Evolutionary conservation across 1,140 invertebrate species (phyloP), one percentile per base, ranked within the genome.

Genomic region (Cyphomyrmex costatus): DNA sequence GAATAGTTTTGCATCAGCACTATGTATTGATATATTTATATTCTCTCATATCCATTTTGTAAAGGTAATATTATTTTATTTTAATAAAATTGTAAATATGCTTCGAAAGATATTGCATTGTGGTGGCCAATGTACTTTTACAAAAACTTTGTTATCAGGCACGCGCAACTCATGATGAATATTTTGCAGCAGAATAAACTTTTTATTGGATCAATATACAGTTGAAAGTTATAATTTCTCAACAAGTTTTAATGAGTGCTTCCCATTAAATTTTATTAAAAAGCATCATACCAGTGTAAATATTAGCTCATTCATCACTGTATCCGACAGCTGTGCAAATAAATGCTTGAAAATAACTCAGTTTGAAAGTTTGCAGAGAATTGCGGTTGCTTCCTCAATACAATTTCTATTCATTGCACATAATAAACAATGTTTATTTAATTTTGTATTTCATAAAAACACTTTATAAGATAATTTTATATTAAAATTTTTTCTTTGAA

Each of bases 241-340:
- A 85, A 89, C 88, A 88, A 90, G 76, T 91, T 91, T 87, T 84
- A 74, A 89, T 70, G 73, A 86, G 96, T 19, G 96, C 36, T 74
- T 83, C 27, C 33, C 46, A 61, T 83, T 73, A 71, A 60, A 82
- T 82, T 73, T 60, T 83, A 73, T 82, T 60, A 74, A 83, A 60
- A 83, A 73, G 24, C 53, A 83, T 73, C 16, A 73, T 14, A 73
- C n/a, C 51, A 27, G 8, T 27, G 68, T 60, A 74, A 83, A 83
- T 83, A 83, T 83, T 83, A 60, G 24, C 68, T 83, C 36, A 60
- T 74, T 60, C 36, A 19, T 73, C 36, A 83, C 14, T 60, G 33
- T 30, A 74, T 74, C 56, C 8, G 68, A 83, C 36, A 27, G 7
- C 14, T 49, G 36, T n/a, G 42, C 53, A 60, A 60, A 49, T 60